Conservation (phyloP, 2,888 invertebrate genomes). For the Caenorhabditis sinica region DNA sequence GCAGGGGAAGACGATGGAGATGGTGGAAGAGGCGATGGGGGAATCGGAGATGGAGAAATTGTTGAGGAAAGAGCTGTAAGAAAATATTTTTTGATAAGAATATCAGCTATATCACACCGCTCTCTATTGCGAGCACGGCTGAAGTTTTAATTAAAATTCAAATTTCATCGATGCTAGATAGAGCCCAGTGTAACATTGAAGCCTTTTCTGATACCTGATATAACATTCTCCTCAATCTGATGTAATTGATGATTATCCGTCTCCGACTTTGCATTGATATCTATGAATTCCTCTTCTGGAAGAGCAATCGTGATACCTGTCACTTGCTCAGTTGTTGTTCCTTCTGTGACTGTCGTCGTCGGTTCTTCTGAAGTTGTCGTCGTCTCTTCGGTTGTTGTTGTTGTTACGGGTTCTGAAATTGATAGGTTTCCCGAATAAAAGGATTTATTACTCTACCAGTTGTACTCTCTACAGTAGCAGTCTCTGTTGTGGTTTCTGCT, state of each 20-base stretch:
- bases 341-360: conserved; percentile 31
- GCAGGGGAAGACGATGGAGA: conserved; percentile 25
- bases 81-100: too few species aligned
- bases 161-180: too few species aligned
- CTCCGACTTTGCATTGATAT: conserved; percentile 17
- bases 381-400: conserved; percentile 8
- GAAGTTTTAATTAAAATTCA: too few species aligned
- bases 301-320: conserved; percentile 40
- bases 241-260: conserved; percentile 32
- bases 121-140: too few species aligned
- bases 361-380: conserved; percentile 30
- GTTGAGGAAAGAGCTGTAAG: conserved; percentile 39
- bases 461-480: conserved; percentile 7
- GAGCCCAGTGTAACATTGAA: too few species aligned
- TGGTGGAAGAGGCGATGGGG: conserved; percentile 19
- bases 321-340: conserved; percentile 14
- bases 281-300: conserved; percentile 40
- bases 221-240: conserved; percentile 58
- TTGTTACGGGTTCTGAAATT: conserved; percentile 9
- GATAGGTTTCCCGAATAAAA: too few species aligned
- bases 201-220: too few species aligned
- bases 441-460: too few species aligned
- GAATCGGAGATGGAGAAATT: conserved; percentile 20
- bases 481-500: background rate
- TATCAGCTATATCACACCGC: too few species aligned